Percentiles rank a stretch among this genome's conserved stretches.
These are phyloP conservation scores for Molossus molossus DNA, from an alignment of 2,797 vertebrate species.

Conservation along the genomic window DNA sequence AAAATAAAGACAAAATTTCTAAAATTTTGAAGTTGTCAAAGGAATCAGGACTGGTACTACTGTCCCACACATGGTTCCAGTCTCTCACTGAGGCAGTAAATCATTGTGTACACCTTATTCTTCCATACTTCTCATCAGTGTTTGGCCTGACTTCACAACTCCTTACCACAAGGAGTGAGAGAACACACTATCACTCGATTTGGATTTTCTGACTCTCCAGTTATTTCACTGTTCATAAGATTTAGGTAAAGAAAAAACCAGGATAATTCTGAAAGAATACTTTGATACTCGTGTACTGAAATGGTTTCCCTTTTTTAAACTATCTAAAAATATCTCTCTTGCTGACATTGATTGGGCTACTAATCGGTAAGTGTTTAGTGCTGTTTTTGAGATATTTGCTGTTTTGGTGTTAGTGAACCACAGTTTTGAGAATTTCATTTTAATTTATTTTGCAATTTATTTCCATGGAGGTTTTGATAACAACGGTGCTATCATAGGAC, in stretches of 20 bases:
- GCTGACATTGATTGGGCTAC: constrained; percentile 92
- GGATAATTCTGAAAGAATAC: constrained; percentile 73
- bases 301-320: constrained; percentile 89
- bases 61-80: background rate
- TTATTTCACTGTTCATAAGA: constrained; percentile 57
- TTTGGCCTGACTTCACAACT: constrained; percentile 23
- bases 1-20: constrained; percentile 41
- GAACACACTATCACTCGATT: background rate
- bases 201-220: constrained; percentile 24
- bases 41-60: background rate
- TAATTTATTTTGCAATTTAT: constrained; percentile 84
- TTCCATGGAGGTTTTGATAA: constrained; percentile 96
- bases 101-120: background rate
- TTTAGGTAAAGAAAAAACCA: background rate
- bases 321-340: constrained; percentile 92
- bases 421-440: constrained; percentile 64
- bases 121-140: background rate
- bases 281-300: constrained; percentile 74
- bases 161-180: background rate
- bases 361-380: constrained; percentile 94
- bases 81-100: background rate
- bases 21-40: constrained; percentile 45
- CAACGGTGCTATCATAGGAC: constrained; percentile 95
- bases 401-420: constrained; percentile 84
- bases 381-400: constrained; percentile 83